Conservation (phyloP, 2,113 vertebrate species). For the Toxotes jaculatrix region DNA sequence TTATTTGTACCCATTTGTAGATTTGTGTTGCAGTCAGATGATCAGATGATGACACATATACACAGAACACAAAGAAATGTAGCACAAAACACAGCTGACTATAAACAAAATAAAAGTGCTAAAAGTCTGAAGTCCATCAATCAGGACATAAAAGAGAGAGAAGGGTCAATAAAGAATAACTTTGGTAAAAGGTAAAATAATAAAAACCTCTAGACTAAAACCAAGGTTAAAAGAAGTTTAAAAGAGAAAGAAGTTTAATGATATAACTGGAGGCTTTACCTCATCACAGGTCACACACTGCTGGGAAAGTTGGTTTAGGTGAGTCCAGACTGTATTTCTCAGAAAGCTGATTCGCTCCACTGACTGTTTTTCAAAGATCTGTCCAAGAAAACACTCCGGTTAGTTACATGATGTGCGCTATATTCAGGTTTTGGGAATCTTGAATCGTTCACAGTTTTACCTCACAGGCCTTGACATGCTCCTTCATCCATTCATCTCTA, state of each 20-base stretch:
- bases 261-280: constrained; percentile 72
- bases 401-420: background rate
- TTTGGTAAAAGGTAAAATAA: too few relatives aligned
- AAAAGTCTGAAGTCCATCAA: too few relatives aligned
- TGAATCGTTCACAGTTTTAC: constrained; percentile 72
- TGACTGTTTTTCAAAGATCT: constrained; percentile 93
- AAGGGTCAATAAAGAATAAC: too few relatives aligned
- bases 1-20: too few relatives aligned
- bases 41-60: too few relatives aligned
- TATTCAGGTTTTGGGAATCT: background rate
- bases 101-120: too few relatives aligned
- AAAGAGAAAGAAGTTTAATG: background rate
- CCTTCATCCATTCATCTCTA: constrained; percentile 92
- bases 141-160: too few relatives aligned
- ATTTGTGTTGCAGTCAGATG: too few relatives aligned
- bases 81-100: too few relatives aligned
- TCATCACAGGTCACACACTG: constrained; percentile 92
- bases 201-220: too few relatives aligned
- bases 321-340: constrained; percentile 92
- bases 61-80: too few relatives aligned
- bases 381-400: background rate
- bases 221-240: too few relatives aligned
- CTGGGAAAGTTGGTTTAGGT: constrained; percentile 93
- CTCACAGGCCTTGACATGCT: constrained; percentile 91
- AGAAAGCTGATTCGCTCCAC: constrained; percentile 90